Conservation (phyloP, 2,797 vertebrate species). For the Acipenser transmontanus region DNA sequence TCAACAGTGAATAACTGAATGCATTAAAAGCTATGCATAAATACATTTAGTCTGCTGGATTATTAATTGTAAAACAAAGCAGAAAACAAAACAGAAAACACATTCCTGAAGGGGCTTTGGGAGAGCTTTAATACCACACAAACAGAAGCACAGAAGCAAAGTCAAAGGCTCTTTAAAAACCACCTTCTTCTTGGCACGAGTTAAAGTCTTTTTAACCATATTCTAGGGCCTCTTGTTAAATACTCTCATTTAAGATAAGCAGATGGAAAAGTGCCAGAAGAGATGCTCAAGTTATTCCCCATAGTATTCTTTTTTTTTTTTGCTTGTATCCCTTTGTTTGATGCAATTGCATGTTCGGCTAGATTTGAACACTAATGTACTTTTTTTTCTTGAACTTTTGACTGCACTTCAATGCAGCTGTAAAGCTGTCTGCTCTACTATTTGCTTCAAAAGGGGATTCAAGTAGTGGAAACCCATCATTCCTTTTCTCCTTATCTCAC, state of each 20-base stretch:
- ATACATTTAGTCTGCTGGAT: too few species aligned
- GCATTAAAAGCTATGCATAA: too few species aligned
- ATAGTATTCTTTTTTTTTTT: conserved; percentile 33
- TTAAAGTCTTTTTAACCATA: conserved; percentile 22
- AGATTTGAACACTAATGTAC: too few species aligned
- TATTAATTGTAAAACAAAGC: too few species aligned
- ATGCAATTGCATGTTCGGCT: too few species aligned
- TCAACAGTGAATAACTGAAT: too few species aligned
- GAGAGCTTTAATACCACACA: too few species aligned
- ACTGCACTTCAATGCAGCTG: neutral
- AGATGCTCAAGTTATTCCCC: conserved; percentile 26
- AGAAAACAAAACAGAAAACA: too few species aligned
- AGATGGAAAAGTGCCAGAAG: conserved; percentile 45
- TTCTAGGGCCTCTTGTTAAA: conserved; percentile 39
- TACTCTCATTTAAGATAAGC: conserved; percentile 37
- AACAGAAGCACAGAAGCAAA: too few species aligned
- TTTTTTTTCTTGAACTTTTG: conserved; percentile 5
- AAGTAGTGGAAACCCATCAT: conserved; percentile 24
- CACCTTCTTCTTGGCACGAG: conserved; percentile 33
- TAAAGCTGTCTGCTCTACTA: conserved; percentile 29
- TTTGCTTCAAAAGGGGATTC: conserved; percentile 32
- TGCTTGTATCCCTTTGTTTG: too few species aligned
- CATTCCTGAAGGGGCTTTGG: too few species aligned
- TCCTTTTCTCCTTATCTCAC: conserved; percentile 5
- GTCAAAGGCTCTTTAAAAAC: too few species aligned